Conservation (phyloP, 2,888 invertebrate genomes). For the Panzeria rudis region DNA sequence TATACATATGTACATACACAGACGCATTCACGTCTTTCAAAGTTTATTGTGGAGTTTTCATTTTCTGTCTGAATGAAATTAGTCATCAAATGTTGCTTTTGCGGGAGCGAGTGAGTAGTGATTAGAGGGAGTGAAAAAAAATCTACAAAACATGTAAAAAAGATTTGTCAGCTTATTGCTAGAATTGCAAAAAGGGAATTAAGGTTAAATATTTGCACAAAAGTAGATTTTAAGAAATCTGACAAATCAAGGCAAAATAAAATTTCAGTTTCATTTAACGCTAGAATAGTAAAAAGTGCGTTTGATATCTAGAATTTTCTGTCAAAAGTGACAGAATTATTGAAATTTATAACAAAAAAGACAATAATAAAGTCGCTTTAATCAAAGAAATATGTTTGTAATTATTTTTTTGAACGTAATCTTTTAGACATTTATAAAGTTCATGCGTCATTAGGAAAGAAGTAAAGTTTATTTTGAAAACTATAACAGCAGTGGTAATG, state of each 20-base stretch:
- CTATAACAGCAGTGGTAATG: not conserved
- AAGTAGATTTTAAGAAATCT: slow-evolving; percentile 43
- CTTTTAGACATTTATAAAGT: slow-evolving; percentile 26
- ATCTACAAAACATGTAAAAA: slow-evolving; percentile 39
- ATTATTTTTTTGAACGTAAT: slow-evolving; percentile 2
- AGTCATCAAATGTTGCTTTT: slow-evolving; percentile 57
- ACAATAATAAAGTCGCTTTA: slow-evolving; percentile 22
- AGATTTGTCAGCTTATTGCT: slow-evolving; percentile 64
- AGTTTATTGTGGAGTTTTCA: slow-evolving; percentile 13
- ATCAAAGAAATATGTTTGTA: slow-evolving; percentile 34
- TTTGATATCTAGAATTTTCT: slow-evolving; percentile 43
- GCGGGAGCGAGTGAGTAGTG: slow-evolving; percentile 26
- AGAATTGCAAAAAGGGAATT: slow-evolving; percentile 54
- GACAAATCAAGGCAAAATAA: slow-evolving; percentile 61
- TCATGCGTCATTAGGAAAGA: not conserved
- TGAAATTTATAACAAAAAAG: slow-evolving; percentile 8
- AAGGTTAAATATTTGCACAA: slow-evolving; percentile 64
- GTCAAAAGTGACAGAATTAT: slow-evolving; percentile 56
- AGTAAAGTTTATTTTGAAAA: not conserved
- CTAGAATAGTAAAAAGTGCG: slow-evolving; percentile 38
- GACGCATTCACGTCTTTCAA: not conserved
- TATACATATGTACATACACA: not conserved
- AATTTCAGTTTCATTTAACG: slow-evolving; percentile 29
- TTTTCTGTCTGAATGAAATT: slow-evolving; percentile 44
- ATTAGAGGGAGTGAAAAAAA: slow-evolving; percentile 34